phyloP scores from a whole-genome alignment of 2,797 vertebrate genomes.

The Notoglanidium macrostoma region DNA sequence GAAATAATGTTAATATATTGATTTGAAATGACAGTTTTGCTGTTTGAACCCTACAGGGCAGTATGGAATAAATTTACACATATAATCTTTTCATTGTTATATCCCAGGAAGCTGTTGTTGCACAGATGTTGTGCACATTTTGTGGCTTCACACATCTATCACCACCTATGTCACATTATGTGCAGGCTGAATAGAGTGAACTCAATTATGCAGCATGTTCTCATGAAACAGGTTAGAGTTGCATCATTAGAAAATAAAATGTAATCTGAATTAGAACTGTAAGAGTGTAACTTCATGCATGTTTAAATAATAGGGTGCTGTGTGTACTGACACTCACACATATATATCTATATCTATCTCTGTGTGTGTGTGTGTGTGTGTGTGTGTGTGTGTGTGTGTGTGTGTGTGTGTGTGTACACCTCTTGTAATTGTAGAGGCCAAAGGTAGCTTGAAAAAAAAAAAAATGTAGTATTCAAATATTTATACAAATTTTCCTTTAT shows the following conservation, averaged over 20 bases:
- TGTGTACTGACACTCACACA: not conserved
- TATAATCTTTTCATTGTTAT: not conserved
- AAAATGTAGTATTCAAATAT: too few species aligned
- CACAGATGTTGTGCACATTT: not conserved
- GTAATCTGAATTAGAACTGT: not conserved
- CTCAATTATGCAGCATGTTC: not conserved
- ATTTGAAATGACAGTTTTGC: not conserved
- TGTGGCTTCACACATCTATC: not conserved
- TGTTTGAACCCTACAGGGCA: not conserved
- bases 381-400: too few species aligned
- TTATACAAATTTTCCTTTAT: too few species aligned
- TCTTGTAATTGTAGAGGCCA: too few species aligned
- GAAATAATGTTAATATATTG: not conserved
- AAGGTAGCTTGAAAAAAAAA: too few species aligned
- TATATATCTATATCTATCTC: too few species aligned
- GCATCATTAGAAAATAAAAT: not conserved
- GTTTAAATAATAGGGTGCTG: not conserved
- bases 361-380: too few species aligned
- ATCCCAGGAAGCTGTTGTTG: not conserved
- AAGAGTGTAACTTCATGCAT: not conserved
- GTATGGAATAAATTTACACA: not conserved
- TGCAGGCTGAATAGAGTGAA: not conserved
- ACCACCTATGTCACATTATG: not conserved
- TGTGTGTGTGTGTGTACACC: too few species aligned
- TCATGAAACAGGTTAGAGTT: not conserved